Evolutionary conservation across 2,888 invertebrate species (phyloP), one percentile per base, ranked within the genome.

Genomic region (Ophion obscuratus): DNA sequence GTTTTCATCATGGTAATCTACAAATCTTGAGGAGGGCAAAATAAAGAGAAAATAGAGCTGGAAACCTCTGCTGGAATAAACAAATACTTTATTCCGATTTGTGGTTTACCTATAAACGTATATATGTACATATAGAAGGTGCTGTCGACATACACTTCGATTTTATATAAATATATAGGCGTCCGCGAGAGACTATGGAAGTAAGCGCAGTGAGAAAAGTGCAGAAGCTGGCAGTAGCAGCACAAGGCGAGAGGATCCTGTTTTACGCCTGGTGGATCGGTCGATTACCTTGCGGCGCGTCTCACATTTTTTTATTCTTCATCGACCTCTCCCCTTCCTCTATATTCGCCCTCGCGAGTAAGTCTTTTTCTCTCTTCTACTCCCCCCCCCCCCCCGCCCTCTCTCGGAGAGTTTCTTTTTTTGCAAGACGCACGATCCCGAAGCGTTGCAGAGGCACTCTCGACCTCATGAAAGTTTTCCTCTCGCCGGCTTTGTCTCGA

Each of bases 241-340:
- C 78, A 40, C 73, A 78, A 83, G 83, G 74, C 61, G 73, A 71
- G 74, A 83, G 85, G 83, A 87, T 87, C 85, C 87, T 87, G 87
- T 87, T 87, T 81, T 87, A 85, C 85, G 77, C 74, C 71, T 67
- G 78, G 71, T 71, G 70, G 87, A 87, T 87, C 83, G 85, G 87
- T 83, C 87, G 85, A 87, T 87, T 87, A 87, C 87, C 87, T 85
- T 83, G 68, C 75, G 81, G 75, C 71, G 75, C 76, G 66, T 81
- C 83, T 85, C 77, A 74, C 59, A 81, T 78, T 64, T 77, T 74
- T 70, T 78, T 80, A 40, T 71, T 64, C 77, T 79, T 75, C 80
- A 75, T 81, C 57, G 67, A 47, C 47, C 75, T 70, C 74, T 74
- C 67, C 20, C 44, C 64, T 68, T 44, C 53, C 62, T 64, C 62